Percentiles rank a stretch among this genome's conserved stretches.
phyloP scores from a whole-genome alignment of 2,113 vertebrate genomes.

The Sorex araneus region DNA sequence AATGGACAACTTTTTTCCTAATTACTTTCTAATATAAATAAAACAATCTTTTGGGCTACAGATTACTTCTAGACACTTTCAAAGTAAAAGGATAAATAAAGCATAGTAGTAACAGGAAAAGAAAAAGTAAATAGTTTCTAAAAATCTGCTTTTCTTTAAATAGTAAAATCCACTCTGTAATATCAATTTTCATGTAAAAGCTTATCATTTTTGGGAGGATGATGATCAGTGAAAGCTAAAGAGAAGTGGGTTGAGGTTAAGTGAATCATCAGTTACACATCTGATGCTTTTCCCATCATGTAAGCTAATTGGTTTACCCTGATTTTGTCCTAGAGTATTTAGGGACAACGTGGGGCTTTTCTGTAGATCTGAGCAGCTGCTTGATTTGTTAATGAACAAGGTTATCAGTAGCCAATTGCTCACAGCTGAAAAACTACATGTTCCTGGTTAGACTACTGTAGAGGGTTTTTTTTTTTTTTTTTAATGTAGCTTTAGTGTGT shows the following conservation, averaged over 20 bases:
- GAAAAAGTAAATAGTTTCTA: neutral
- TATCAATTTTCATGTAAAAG: conserved; percentile 54
- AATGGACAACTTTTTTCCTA: neutral
- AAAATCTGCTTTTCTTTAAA: conserved; percentile 31
- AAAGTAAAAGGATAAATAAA: conserved; percentile 44
- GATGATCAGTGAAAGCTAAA: conserved; percentile 69
- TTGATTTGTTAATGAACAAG: conserved; percentile 82
- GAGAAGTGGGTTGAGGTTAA: conserved; percentile 66
- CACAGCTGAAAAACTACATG: conserved; percentile 75
- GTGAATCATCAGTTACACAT: conserved; percentile 73
- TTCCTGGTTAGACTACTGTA: conserved; percentile 49
- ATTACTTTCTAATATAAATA: conserved; percentile 45
- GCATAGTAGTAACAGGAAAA: neutral
- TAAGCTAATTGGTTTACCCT: conserved; percentile 79
- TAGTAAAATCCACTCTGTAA: neutral
- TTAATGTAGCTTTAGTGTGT: conserved; percentile 65
- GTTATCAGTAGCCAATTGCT: conserved; percentile 79
- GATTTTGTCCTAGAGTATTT: conserved; percentile 77
- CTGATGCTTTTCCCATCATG: conserved; percentile 60
- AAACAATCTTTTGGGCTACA: neutral
- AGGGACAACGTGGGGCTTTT: conserved; percentile 75
- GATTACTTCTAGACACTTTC: neutral
- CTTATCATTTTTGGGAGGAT: conserved; percentile 59
- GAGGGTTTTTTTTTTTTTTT: conserved; percentile 58
- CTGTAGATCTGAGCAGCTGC: conserved; percentile 78